Conservation (phyloP, 2,113 vertebrate genomes). For the Ciconia boyciana region DNA sequence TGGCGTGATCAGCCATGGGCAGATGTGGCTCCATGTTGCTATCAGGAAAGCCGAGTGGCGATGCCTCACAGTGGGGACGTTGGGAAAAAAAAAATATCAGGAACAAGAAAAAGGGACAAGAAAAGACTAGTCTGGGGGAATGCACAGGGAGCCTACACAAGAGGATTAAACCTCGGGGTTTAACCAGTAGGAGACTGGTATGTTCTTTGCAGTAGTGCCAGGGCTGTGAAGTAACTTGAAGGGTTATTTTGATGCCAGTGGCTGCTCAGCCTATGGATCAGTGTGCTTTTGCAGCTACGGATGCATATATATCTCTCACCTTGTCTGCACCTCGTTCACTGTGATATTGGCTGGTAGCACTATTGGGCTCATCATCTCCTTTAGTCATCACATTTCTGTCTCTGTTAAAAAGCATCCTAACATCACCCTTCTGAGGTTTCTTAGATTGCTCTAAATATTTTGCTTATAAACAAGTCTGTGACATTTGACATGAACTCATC, state of each 20-base stretch:
- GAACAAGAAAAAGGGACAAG: background rate
- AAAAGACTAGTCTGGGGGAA: background rate
- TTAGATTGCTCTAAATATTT: background rate
- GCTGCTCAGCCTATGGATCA: background rate
- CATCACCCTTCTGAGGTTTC: background rate
- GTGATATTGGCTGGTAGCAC: background rate
- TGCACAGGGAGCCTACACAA: background rate
- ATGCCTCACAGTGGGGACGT: background rate
- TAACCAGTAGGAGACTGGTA: background rate
- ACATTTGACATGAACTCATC: background rate
- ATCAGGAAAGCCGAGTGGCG: background rate
- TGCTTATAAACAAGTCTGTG: background rate
- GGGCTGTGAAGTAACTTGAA: background rate
- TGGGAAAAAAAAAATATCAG: background rate
- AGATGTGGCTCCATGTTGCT: background rate
- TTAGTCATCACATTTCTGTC: background rate
- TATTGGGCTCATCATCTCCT: background rate
- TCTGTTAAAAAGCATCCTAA: background rate
- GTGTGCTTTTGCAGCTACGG: background rate
- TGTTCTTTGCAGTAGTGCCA: background rate
- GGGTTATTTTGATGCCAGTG: background rate
- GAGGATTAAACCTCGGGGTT: background rate
- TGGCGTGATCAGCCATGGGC: fast-evolving
- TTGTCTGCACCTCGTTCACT: background rate
- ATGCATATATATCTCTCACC: background rate